Conservation (phyloP, 2,113 vertebrate species). For the Gracilinanus agilis region DNA sequence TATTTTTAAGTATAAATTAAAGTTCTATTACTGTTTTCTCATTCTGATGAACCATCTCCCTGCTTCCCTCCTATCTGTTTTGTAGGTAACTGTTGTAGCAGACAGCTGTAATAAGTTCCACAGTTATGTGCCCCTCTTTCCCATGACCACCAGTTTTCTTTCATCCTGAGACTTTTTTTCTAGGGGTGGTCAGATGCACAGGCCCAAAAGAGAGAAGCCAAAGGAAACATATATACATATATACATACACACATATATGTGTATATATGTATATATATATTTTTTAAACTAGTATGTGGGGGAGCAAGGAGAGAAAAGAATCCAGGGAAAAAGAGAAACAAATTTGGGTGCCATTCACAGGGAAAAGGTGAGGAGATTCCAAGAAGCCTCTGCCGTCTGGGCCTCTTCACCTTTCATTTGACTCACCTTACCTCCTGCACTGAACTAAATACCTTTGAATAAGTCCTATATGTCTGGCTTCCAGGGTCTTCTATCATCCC, state of each 20-base stretch:
- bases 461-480: too few species aligned
- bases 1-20: background rate
- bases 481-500: too few species aligned
- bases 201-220: background rate
- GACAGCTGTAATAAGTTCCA: background rate
- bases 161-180: background rate
- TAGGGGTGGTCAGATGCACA: background rate
- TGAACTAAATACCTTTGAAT: too few species aligned
- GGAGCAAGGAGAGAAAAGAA: background rate
- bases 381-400: background rate
- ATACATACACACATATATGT: too few species aligned
- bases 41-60: background rate
- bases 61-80: background rate
- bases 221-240: background rate
- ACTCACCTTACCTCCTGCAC: too few species aligned
- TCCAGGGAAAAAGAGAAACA: background rate
- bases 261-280: too few species aligned
- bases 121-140: background rate
- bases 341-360: background rate
- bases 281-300: too few species aligned
- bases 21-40: background rate
- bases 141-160: background rate
- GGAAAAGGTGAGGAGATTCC: background rate
- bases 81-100: background rate
- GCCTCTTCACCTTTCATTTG: too few species aligned